phyloP scores from a whole-genome alignment of 1,140 invertebrate genomes.

The Formica exsecta region DNA sequence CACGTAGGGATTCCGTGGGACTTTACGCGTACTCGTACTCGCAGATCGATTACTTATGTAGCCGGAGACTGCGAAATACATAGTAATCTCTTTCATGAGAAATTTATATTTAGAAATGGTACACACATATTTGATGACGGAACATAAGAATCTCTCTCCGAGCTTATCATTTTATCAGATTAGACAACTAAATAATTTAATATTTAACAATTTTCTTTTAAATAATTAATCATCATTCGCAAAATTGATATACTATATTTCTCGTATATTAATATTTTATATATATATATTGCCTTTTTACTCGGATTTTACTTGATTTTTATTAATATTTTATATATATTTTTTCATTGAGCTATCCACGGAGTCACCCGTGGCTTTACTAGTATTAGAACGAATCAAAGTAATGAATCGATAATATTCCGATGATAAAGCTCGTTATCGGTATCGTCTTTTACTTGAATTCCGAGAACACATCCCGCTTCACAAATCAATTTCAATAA shows the following conservation, averaged over 20 bases:
- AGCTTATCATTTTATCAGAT: background rate
- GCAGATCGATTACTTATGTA: slow-evolving; percentile 18
- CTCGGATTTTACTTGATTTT: no score
- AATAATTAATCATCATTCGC: background rate
- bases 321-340: background rate
- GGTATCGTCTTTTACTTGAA: slow-evolving; percentile 24
- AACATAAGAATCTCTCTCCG: background rate
- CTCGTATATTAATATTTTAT: background rate
- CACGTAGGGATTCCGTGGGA: slow-evolving; percentile 40
- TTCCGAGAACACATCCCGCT: slow-evolving; percentile 31
- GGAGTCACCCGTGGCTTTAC: background rate
- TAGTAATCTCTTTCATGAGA: background rate
- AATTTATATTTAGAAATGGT: background rate
- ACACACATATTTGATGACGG: background rate
- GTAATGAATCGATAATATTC: slow-evolving; percentile 20
- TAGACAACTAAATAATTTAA: background rate
- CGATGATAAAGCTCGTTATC: slow-evolving; percentile 7
- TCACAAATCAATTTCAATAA: slow-evolving; percentile 60
- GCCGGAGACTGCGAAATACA: background rate
- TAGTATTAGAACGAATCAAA: background rate
- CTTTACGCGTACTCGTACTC: slow-evolving; percentile 25
- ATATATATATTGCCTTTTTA: no score
- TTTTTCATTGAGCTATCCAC: background rate
- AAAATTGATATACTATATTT: background rate
- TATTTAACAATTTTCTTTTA: background rate